Percentiles rank a stretch among this genome's conserved stretches.
These are phyloP conservation scores for Nebria salina DNA, from an alignment of 2,888 invertebrate genomes.

Conservation along the genomic window DNA sequence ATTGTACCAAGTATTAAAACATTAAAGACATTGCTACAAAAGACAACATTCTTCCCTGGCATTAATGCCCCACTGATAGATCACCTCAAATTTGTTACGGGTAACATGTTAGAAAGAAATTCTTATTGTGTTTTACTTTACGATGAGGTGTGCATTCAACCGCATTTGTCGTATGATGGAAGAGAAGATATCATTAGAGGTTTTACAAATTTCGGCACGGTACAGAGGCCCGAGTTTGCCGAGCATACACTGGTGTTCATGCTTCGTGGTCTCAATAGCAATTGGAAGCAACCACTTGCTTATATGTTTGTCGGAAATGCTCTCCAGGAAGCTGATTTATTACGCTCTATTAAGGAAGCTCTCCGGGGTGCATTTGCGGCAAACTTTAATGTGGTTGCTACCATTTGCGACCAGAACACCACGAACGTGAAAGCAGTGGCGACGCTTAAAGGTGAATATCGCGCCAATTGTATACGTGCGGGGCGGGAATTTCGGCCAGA, in stretches of 20 bases:
- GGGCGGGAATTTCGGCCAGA: too few species aligned
- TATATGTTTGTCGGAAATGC: conserved; percentile 20
- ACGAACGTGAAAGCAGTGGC: not conserved
- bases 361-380: not conserved
- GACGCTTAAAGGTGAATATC: too few species aligned
- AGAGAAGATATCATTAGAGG: conserved; percentile 20
- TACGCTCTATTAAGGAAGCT: too few species aligned
- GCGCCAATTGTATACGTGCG: too few species aligned
- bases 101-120: not conserved
- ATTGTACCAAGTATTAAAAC: too few species aligned
- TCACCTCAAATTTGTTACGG: too few species aligned
- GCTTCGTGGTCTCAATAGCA: conserved; percentile 23
- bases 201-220: conserved; percentile 22
- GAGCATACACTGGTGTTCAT: conserved; percentile 23
- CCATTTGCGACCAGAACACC: not conserved
- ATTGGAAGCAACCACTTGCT: conserved; percentile 10
- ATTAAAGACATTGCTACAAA: too few species aligned
- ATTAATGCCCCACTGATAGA: too few species aligned
- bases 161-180: conserved; percentile 9
- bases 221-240: not conserved
- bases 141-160: conserved; percentile 21
- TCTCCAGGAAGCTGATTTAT: too few species aligned
- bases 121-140: conserved; percentile 13
- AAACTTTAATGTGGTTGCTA: not conserved
- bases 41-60: too few species aligned